phyloP scores from a whole-genome alignment of 2,113 vertebrate genomes.

The human region GRCh38 chr2:86352501-86353000 shows the following conservation, averaged over 20 bases:
- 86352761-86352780: background rate
- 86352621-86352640: background rate
- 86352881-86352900: background rate
- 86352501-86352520: background rate
- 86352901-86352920: background rate
- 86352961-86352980: background rate
- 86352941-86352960: too few species aligned
- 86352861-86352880: background rate
- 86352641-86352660: background rate
- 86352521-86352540: background rate
- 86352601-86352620: background rate
- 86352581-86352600: background rate
- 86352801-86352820: slow-evolving; percentile 45
- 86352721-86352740: background rate
- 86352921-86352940: background rate
- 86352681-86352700: background rate
- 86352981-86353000: background rate
- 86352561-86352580: background rate
- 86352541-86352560: background rate
- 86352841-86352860: background rate
- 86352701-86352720: background rate
- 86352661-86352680: background rate
- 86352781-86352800: background rate
- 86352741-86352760: background rate
- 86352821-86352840: slow-evolving; percentile 13